These are phyloP conservation scores for Catocala sponsa DNA, from an alignment of 2,888 invertebrate species.

Conservation along the genomic window DNA sequence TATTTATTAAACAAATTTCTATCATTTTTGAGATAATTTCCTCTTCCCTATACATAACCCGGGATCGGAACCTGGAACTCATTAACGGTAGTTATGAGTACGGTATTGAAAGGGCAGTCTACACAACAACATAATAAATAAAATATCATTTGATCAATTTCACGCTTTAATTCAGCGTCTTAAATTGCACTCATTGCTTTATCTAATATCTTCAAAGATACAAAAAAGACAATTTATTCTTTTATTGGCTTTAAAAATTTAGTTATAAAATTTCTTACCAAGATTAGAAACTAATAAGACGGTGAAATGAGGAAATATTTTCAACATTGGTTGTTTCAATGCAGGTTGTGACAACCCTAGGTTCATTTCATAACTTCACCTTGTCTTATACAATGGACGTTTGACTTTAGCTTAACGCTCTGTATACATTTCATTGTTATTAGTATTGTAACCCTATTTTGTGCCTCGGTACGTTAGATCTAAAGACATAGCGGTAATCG, in stretches of 20 bases:
- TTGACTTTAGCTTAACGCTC: slow-evolving; percentile 60
- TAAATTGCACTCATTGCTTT: background rate
- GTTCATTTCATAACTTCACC: slow-evolving; percentile 70
- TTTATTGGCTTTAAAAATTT: slow-evolving; percentile 3
- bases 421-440: slow-evolving; percentile 64
- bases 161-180: background rate
- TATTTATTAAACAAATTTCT: too few species aligned
- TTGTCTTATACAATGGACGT: slow-evolving; percentile 68
- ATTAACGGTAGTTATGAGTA: too few species aligned
- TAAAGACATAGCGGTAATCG: slow-evolving; percentile 27
- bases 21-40: too few species aligned
- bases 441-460: slow-evolving; percentile 56
- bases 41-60: too few species aligned
- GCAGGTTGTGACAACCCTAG: slow-evolving; percentile 40
- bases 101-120: too few species aligned
- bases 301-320: slow-evolving; percentile 31
- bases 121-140: too few species aligned
- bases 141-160: too few species aligned
- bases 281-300: slow-evolving; percentile 11
- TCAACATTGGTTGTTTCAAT: slow-evolving; percentile 31
- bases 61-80: too few species aligned
- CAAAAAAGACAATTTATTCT: slow-evolving; percentile 3
- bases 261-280: slow-evolving; percentile 15
- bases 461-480: slow-evolving; percentile 56
- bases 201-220: slow-evolving; percentile 7